A percentile compares a stretch with the other conserved stretches of the same genome.
Conservation (phyloP, 2,113 vertebrate genomes). For the Pycnonotus jocosus region DNA sequence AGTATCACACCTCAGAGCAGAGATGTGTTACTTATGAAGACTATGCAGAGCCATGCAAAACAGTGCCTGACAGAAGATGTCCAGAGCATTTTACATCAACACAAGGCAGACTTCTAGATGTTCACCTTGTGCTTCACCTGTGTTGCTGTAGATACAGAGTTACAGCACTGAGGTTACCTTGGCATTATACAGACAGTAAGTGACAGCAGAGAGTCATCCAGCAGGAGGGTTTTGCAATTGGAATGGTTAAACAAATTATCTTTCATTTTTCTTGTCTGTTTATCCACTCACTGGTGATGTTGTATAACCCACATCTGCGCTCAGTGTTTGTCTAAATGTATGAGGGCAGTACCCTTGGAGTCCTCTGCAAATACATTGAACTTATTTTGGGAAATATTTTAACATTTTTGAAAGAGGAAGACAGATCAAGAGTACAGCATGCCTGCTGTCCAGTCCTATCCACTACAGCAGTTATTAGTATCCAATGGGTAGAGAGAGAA, state of each 20-base stretch:
- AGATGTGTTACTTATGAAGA: background rate
- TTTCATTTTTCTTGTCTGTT: background rate
- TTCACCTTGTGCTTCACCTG: no score
- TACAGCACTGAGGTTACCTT: background rate
- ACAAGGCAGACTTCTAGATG: background rate
- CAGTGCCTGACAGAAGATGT: background rate
- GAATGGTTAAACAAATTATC: background rate
- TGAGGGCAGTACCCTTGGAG: background rate
- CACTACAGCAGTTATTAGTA: background rate
- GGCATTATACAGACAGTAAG: background rate
- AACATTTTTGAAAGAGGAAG: background rate
- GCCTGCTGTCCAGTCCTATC: background rate
- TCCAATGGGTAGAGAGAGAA: background rate
- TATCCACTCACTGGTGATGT: background rate
- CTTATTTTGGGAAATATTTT: background rate
- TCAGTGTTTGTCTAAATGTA: background rate
- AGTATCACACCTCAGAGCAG: background rate
- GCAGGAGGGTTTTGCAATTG: background rate
- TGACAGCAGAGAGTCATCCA: background rate
- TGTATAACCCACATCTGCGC: background rate
- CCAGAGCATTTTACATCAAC: background rate
- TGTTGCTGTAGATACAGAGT: background rate
- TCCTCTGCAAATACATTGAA: background rate
- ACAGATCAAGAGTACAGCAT: background rate
- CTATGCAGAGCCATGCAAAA: background rate